These are phyloP conservation scores for Typhlomys cinereus DNA, from an alignment of 2,113 vertebrate species.

Conservation along the genomic window DNA sequence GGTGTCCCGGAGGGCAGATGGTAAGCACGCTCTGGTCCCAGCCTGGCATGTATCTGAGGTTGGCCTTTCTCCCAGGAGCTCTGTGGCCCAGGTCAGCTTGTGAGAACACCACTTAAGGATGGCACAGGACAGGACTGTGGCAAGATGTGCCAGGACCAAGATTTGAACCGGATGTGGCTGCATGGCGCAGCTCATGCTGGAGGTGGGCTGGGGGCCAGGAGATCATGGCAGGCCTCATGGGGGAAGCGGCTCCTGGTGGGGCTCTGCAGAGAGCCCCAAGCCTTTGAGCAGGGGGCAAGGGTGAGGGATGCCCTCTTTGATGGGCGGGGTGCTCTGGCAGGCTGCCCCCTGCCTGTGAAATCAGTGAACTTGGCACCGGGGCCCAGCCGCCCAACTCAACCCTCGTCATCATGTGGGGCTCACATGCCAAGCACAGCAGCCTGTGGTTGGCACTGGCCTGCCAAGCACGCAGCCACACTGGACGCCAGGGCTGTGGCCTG, in stretches of 20 bases:
- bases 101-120: neutral
- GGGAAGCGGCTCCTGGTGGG: neutral
- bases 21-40: neutral
- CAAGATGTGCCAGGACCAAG: neutral
- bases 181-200: neutral
- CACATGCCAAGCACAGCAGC: neutral
- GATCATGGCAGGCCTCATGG: neutral
- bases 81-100: neutral
- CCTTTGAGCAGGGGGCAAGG: neutral
- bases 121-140: neutral
- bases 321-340: slow-evolving; percentile 7
- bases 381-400: neutral
- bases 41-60: too few species aligned
- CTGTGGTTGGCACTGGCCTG: neutral
- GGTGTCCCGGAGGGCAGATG: neutral
- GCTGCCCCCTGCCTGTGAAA: neutral
- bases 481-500: neutral
- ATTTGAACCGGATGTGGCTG: neutral
- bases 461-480: neutral
- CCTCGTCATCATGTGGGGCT: neutral
- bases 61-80: neutral
- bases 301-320: neutral
- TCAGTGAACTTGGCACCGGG: neutral
- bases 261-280: neutral
- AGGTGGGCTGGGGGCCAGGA: neutral